A percentile compares a stretch with the other conserved stretches of the same genome.
phyloP scores from a whole-genome alignment of 2,888 invertebrate genomes.

The Drosophila birchii region DNA sequence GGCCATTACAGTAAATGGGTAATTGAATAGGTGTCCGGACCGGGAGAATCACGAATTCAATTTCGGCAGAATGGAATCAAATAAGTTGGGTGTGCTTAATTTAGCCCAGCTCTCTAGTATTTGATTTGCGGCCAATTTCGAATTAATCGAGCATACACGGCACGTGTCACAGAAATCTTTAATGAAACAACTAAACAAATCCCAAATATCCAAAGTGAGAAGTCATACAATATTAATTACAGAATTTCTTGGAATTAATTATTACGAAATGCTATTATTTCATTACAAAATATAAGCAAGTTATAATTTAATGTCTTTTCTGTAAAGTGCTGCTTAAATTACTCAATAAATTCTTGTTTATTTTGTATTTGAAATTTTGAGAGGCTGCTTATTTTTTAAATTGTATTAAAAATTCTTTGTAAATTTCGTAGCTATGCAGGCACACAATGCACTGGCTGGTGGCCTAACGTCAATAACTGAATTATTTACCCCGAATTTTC shows the following conservation, averaged over 20 bases:
- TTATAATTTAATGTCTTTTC: neutral
- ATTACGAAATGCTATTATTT: neutral
- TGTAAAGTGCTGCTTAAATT: neutral
- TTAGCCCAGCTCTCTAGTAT: constrained; percentile 27
- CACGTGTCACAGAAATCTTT: constrained; percentile 29
- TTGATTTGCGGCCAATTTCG: constrained; percentile 29
- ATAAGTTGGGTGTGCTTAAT: constrained; percentile 16
- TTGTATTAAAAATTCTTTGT: constrained; percentile 1
- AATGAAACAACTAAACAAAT: constrained; percentile 6
- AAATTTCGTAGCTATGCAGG: neutral
- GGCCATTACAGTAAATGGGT: constrained; percentile 39
- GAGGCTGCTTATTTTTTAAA: neutral
- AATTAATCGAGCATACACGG: constrained; percentile 5
- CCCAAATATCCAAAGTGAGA: neutral
- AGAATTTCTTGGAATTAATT: neutral
- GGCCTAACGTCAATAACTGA: constrained; percentile 32
- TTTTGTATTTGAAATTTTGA: no score
- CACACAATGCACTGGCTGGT: neutral
- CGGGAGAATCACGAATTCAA: constrained; percentile 31
- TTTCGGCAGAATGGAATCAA: constrained; percentile 27
- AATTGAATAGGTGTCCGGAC: constrained; percentile 41
- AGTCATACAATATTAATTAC: neutral
- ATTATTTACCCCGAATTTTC: constrained; percentile 21
- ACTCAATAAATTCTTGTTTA: neutral
- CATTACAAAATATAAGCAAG: neutral